Conservation (phyloP, 92 coral and sea anemone genomes). For the Zoanthus gigantus region DNA sequence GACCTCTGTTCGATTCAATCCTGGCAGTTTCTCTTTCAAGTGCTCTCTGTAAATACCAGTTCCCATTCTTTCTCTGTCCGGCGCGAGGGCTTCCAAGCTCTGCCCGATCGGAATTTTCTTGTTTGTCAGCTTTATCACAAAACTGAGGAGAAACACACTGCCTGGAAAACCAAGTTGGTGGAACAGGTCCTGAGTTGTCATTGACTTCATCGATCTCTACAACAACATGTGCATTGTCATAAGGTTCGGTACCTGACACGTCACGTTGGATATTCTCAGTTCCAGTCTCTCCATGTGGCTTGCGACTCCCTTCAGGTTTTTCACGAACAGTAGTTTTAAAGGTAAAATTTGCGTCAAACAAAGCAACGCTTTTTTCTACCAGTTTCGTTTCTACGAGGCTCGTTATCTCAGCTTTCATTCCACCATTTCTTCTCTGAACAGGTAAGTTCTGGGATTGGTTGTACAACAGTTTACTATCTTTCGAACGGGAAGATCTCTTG, state of each 20-base stretch:
- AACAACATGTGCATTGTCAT: slow-evolving; percentile 18
- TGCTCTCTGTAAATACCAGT: slow-evolving; percentile 40
- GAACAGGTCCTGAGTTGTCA: slow-evolving; percentile 7
- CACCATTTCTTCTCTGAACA: not conserved
- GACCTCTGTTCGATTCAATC: slow-evolving; percentile 3
- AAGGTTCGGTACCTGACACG: not conserved
- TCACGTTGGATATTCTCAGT: not conserved
- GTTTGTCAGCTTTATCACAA: slow-evolving; percentile 3
- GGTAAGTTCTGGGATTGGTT: not conserved
- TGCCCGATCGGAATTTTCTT: not conserved
- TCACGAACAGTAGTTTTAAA: not conserved
- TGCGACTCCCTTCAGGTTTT: not conserved
- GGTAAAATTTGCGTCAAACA: slow-evolving; percentile 34
- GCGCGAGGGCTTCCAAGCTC: not conserved
- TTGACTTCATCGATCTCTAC: slow-evolving; percentile 24
- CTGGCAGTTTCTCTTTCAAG: slow-evolving; percentile 19
- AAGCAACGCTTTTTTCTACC: not conserved
- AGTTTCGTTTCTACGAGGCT: slow-evolving; percentile 22
- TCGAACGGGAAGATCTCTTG: slow-evolving; percentile 6
- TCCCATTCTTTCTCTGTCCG: slow-evolving; percentile 21
- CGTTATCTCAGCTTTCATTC: not conserved
- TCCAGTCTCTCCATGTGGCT: not conserved
- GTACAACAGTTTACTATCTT: not conserved
- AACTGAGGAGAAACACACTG: slow-evolving; percentile 1
- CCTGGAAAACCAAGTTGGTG: slow-evolving; percentile 22